phyloP scores from a whole-genome alignment of 2,888 invertebrate species.

The Drosophila kanekoi region DNA sequence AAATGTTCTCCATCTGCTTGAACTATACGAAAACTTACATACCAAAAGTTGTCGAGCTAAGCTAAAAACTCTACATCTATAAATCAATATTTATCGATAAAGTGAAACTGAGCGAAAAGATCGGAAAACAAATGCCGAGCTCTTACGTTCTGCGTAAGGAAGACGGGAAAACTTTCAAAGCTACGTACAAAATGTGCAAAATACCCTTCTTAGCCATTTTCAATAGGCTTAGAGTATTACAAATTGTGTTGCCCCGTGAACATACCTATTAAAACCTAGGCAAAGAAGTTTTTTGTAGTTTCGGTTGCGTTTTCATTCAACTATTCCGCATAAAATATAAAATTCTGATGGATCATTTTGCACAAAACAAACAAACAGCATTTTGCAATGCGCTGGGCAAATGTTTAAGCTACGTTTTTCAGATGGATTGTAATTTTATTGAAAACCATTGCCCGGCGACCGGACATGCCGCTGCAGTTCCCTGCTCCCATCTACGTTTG shows the following conservation, averaged over 20 bases:
- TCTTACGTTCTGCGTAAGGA: too few species aligned
- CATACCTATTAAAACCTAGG: not conserved
- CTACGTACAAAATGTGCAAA: too few species aligned
- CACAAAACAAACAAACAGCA: constrained; percentile 28
- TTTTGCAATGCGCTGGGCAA: constrained; percentile 46
- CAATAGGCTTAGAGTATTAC: not conserved
- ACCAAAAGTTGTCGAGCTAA: too few species aligned
- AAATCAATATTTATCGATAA: too few species aligned
- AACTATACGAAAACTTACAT: too few species aligned
- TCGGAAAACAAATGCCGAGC: too few species aligned
- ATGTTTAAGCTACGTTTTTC: constrained; percentile 33
- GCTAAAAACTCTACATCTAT: too few species aligned
- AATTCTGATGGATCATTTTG: constrained; percentile 15
- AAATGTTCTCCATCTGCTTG: too few species aligned
- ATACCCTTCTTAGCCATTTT: too few species aligned
- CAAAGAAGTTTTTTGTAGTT: constrained; percentile 12
- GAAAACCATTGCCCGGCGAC: constrained; percentile 25
- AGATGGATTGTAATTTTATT: constrained; percentile 47
- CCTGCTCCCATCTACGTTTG: not conserved
- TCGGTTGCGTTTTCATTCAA: constrained; percentile 18
- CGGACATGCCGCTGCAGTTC: not conserved
- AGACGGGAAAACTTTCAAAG: too few species aligned
- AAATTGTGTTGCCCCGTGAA: not conserved
- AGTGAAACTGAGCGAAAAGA: too few species aligned
- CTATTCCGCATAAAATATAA: constrained; percentile 20